Evolutionary conservation across 2,888 invertebrate species (phyloP).

Genomic region (Sympetrum striolatum): DNA sequence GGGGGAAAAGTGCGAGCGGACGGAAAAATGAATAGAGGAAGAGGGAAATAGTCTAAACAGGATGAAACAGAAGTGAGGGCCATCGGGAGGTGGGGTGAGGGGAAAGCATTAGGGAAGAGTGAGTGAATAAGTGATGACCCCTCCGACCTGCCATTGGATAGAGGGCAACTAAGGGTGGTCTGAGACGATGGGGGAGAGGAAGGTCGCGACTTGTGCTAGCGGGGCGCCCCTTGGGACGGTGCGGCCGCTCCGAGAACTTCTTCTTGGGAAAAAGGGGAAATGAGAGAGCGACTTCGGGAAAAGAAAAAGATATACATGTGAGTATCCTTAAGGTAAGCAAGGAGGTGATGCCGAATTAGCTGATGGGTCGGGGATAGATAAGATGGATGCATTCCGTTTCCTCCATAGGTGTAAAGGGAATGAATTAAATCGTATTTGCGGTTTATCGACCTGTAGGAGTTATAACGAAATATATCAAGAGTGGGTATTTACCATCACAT

Average conservation of each 20-base stretch:
- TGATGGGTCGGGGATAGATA: not conserved
- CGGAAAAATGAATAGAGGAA: not conserved
- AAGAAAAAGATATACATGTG: not conserved
- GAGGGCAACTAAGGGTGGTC: not conserved
- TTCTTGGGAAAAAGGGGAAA: not conserved
- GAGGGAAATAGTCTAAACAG: not conserved
- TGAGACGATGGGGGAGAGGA: not conserved
- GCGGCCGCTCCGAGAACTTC: slow-evolving; percentile 28
- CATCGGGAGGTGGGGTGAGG: not conserved
- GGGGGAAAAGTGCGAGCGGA: not conserved
- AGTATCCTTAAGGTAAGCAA: not conserved
- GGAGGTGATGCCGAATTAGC: not conserved
- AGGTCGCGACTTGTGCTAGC: not conserved
- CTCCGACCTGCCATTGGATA: not conserved
- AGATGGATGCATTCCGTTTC: not conserved
- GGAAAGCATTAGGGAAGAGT: slow-evolving; percentile 29
- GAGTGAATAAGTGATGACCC: slow-evolving; percentile 42
- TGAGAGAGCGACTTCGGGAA: not conserved
- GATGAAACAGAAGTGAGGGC: not conserved
- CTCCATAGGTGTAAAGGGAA: not conserved
- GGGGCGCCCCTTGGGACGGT: slow-evolving; percentile 33
- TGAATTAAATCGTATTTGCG: too few species aligned
- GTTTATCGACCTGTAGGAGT: too few species aligned
- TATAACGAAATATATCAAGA: too few species aligned
- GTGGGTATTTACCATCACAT: too few species aligned